These are phyloP conservation scores for Champsocephalus gunnari DNA, from an alignment of 2,797 vertebrate genomes.

Conservation along the genomic window DNA sequence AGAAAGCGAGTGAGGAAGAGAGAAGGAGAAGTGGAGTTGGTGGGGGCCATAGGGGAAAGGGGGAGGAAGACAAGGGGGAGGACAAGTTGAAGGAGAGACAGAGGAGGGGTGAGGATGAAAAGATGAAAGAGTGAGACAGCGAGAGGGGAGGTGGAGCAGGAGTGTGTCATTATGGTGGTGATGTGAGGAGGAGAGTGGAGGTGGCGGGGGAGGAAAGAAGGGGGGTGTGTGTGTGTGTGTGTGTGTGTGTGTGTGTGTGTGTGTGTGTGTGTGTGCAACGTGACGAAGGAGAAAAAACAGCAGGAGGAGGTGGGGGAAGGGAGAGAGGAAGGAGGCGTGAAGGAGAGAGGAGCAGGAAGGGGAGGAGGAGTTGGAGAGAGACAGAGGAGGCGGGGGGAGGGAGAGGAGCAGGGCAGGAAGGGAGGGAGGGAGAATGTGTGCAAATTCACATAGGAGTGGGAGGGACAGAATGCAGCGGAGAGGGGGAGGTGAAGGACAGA, in stretches of 20 bases:
- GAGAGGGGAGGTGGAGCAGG: constrained; percentile 54
- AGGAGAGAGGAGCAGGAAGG: constrained; percentile 39
- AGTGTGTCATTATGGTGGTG: constrained; percentile 72
- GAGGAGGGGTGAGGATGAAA: constrained; percentile 28
- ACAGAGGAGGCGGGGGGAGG: constrained; percentile 40
- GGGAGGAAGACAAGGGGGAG: constrained; percentile 28
- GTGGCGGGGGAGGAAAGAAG: constrained; percentile 21
- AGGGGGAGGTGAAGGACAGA: constrained; percentile 77
- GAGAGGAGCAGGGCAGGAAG: constrained; percentile 49
- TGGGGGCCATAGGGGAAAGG: constrained; percentile 6
- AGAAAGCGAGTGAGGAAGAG: constrained; percentile 35
- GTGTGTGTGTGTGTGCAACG: constrained; percentile 45
- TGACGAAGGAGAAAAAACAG: constrained; percentile 68
- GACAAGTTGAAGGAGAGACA: constrained; percentile 52
- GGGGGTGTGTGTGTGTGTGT: neutral
- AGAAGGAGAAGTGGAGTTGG: constrained; percentile 39
- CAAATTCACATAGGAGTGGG: constrained; percentile 78
- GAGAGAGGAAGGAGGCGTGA: constrained; percentile 44
- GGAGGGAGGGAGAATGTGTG: constrained; percentile 50
- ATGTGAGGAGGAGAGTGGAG: constrained; percentile 52
- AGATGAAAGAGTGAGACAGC: constrained; percentile 26
- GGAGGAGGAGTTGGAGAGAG: constrained; percentile 46
- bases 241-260: too few species aligned
- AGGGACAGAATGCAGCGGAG: constrained; percentile 76
- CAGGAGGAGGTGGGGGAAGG: constrained; percentile 68